Evolutionary conservation across 2,888 invertebrate species (phyloP).

Genomic region (Ectemnius continuus): DNA sequence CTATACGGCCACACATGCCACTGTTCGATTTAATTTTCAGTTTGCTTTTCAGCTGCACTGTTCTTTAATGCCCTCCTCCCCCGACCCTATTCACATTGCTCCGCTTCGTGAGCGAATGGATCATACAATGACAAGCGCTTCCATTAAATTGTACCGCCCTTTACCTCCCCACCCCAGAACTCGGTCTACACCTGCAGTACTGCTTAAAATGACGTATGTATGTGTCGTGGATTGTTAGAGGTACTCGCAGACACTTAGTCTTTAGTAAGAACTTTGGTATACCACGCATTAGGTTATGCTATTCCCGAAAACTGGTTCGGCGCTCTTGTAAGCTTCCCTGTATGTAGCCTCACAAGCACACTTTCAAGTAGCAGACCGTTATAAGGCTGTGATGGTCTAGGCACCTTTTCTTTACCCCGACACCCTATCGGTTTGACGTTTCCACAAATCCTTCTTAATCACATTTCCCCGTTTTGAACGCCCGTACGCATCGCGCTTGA

Average conservation of each 20-base stretch:
- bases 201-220: conserved; percentile 15
- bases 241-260: conserved; percentile 23
- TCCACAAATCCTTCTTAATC: conserved; percentile 20
- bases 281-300: conserved; percentile 47
- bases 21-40: conserved; percentile 26
- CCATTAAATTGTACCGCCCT: conserved; percentile 34
- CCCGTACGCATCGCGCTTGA: conserved; percentile 13
- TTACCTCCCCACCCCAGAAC: conserved; percentile 27
- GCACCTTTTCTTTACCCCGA: conserved; percentile 23
- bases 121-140: conserved; percentile 38
- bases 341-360: conserved; percentile 29
- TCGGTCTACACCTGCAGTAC: conserved; percentile 38
- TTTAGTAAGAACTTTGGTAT: conserved; percentile 28
- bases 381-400: conserved; percentile 26
- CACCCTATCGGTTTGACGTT: conserved; percentile 43
- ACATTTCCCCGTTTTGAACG: conserved; percentile 6
- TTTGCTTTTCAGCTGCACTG: conserved; percentile 23
- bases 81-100: conserved; percentile 27
- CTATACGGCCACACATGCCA: conserved; percentile 24
- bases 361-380: conserved; percentile 32
- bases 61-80: conserved; percentile 20
- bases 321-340: conserved; percentile 6
- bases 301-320: conserved; percentile 19
- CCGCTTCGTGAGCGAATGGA: conserved; percentile 24
- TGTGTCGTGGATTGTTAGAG: conserved; percentile 27